Evolutionary conservation across 2,113 vertebrate species (phyloP), one percentile per base, ranked within the genome.

Genomic region (Neopipo cinnamomea): DNA sequence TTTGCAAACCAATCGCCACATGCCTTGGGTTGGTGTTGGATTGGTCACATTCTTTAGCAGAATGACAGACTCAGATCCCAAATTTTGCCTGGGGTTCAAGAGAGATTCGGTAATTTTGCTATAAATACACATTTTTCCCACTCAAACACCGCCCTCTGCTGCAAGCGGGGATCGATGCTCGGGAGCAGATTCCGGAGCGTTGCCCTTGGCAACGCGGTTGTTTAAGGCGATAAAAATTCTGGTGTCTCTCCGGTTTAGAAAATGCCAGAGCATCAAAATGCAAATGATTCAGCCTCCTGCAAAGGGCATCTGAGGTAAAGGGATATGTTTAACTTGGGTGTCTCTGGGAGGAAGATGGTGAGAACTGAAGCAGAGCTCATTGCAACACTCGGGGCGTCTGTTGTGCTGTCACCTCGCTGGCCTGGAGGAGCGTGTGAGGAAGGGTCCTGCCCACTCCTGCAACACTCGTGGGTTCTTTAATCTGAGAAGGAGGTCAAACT

Each of bases 221-320:
- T 94, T 84, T 93, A 28, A 88, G 73, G 93, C 81, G 96, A 93
- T 91, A 92, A 95, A 44, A 97, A 92, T 94, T 87, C 92, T 94
- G 49, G 14, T 68, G 85, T 86, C 92, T 93, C 85, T 87, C 66
- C 30, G 85, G 1, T 86, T 91, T 83, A 14, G 78, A 95, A 95
- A 96, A 74, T 20, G 95, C 96, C 90, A 96, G 76, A 78, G 72
- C 93, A 95, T 96, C 96, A 93, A 97, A 96, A 97, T 96, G 95
- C 92, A 96, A 97, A 97, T 93, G 88, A 53, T 53, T 20, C 88
- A 10, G 70, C 83, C 88, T 88, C 65, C 79, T 53, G 92, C 85
- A 85, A 89, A 93, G 96, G 95, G 94, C 93, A 22, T 89, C 56
- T 11, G 92, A 96, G 96, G 96, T 97, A 86, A 86, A 96, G 65